A percentile compares a stretch with the other conserved stretches of the same genome.
Evolutionary conservation across 1,140 invertebrate genomes (phyloP).

Genomic region (Zaprionus taronus): DNA sequence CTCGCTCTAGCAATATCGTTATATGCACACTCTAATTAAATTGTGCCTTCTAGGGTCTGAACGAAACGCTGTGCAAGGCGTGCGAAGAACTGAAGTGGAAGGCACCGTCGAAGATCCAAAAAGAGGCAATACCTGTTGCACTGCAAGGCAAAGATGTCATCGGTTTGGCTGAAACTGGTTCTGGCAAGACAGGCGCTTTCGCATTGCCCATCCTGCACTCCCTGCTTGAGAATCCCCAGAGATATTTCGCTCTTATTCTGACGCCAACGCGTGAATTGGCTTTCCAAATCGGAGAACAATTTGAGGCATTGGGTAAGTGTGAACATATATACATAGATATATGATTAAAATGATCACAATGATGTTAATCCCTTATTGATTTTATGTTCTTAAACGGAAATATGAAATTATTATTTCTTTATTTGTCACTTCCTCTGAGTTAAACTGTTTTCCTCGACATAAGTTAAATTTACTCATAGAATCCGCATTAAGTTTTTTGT

Average conservation of each 20-base stretch:
- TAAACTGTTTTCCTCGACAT: not conserved
- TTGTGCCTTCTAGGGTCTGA: conserved; percentile 90
- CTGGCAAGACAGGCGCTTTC: conserved; percentile 99
- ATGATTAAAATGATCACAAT: conserved; percentile 39
- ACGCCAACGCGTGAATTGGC: conserved; percentile 99
- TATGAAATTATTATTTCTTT: conserved; percentile 78
- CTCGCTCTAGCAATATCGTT: not conserved
- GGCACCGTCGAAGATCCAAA: conserved; percentile 96
- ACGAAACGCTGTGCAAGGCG: conserved; percentile 95
- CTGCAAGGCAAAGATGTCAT: conserved; percentile 97
- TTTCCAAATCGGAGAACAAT: conserved; percentile 97
- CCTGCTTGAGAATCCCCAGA: conserved; percentile 94
- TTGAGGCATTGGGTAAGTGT: conserved; percentile 93
- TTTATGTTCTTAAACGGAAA: conserved; percentile 67
- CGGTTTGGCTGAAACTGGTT: conserved; percentile 98
- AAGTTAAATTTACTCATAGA: not conserved
- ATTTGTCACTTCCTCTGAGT: conserved; percentile 84
- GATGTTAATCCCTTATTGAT: conserved; percentile 78
- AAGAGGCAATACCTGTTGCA: conserved; percentile 95
- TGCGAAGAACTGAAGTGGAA: conserved; percentile 97
- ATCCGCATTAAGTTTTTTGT: not conserved
- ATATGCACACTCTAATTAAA: not conserved
- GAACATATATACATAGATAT: not conserved
- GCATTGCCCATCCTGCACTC: conserved; percentile 97
- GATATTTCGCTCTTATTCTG: conserved; percentile 96